These are phyloP conservation scores for Erythrocercus mccallii DNA, from an alignment of 2,113 vertebrate species.

Conservation along the genomic window DNA sequence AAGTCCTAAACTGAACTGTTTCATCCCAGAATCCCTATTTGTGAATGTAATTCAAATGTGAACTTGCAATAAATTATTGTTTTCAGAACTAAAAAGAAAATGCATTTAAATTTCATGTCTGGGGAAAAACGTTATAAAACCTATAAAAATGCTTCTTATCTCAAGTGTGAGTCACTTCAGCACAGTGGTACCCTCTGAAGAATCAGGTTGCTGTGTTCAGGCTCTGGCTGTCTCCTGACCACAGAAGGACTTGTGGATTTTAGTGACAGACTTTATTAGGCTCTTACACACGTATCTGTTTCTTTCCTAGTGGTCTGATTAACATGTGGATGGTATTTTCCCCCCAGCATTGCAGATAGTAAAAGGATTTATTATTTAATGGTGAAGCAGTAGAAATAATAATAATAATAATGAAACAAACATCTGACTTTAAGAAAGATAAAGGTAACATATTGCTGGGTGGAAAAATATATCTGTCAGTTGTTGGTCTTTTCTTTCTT, in stretches of 20 bases:
- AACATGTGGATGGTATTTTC: background rate
- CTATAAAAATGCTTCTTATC: background rate
- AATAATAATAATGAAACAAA: background rate
- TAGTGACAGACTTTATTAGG: background rate
- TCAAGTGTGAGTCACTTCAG: background rate
- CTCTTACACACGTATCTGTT: background rate
- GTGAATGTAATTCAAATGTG: background rate
- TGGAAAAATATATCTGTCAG: background rate
- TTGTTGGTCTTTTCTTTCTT: slow-evolving; percentile 8
- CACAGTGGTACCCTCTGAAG: background rate
- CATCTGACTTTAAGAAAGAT: background rate
- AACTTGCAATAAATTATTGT: background rate
- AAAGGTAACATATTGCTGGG: background rate
- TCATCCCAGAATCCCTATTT: background rate
- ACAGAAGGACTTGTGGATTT: background rate
- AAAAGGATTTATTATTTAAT: background rate
- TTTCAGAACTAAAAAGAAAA: background rate
- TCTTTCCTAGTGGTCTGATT: background rate
- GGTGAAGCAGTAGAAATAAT: background rate
- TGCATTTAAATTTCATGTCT: background rate
- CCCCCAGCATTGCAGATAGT: background rate
- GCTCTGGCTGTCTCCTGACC: background rate
- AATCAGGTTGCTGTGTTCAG: background rate
- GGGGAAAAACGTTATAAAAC: background rate
- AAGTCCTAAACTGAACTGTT: background rate